Evolutionary conservation across 2,888 invertebrate species (phyloP).

Genomic region (Catocala sponsa): DNA sequence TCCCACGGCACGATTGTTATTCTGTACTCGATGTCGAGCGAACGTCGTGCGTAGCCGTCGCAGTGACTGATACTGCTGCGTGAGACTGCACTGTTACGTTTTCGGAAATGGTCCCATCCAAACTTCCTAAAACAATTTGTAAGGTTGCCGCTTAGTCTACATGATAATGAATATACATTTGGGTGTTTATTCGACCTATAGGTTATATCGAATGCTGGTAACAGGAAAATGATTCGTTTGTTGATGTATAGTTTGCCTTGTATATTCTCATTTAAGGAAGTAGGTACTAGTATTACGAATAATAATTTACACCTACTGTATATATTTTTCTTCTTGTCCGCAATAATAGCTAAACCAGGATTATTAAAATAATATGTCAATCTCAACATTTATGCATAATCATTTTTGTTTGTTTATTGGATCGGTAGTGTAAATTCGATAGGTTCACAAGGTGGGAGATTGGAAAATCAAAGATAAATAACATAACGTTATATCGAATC

Average conservation of each 20-base stretch:
- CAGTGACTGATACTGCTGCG: constrained; percentile 57
- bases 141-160: constrained; percentile 2
- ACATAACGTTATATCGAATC: too few relatives aligned
- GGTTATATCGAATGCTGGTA: background rate
- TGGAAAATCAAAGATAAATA: too few relatives aligned
- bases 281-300: constrained; percentile 4
- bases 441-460: too few relatives aligned
- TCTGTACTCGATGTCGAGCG: constrained; percentile 66
- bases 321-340: too few relatives aligned
- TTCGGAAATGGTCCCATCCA: constrained; percentile 54
- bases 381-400: too few relatives aligned
- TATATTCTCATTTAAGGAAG: constrained; percentile 33
- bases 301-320: background rate
- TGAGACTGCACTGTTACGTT: constrained; percentile 66
- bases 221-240: constrained; percentile 26
- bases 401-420: too few relatives aligned
- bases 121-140: constrained; percentile 35
- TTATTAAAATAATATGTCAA: too few relatives aligned
- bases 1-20: constrained; percentile 85
- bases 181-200: too few relatives aligned
- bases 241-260: background rate
- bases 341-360: too few relatives aligned
- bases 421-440: too few relatives aligned
- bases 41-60: constrained; percentile 73
- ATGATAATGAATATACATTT: background rate